phyloP scores from a whole-genome alignment of 2,113 vertebrate genomes.

The Cynocephalus volans region DNA sequence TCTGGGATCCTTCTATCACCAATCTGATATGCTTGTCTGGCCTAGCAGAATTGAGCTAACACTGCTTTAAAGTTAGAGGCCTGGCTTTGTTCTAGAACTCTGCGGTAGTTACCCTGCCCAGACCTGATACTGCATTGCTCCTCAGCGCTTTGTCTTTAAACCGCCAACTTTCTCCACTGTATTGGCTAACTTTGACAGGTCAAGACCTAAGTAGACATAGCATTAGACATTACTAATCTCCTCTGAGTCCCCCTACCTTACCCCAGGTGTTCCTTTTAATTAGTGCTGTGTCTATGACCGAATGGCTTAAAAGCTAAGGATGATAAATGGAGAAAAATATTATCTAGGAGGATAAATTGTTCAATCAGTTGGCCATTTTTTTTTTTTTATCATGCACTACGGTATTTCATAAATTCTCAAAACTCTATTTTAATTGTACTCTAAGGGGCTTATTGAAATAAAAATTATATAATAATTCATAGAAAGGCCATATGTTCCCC shows the following conservation, averaged over 20 bases:
- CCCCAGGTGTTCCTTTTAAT: not conserved
- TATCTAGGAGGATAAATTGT: not conserved
- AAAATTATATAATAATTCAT: constrained; percentile 53
- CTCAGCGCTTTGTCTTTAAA: constrained; percentile 40
- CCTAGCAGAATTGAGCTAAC: not conserved
- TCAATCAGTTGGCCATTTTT: not conserved
- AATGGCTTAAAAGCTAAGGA: not conserved
- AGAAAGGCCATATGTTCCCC: not conserved
- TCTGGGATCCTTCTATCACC: constrained; percentile 38
- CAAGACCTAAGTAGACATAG: not conserved
- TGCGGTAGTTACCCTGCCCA: constrained; percentile 51
- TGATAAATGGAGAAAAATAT: not conserved
- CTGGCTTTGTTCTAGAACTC: constrained; percentile 66
- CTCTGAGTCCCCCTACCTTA: not conserved
- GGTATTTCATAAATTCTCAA: constrained; percentile 56
- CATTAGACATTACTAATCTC: not conserved
- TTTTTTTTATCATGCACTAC: constrained; percentile 24
- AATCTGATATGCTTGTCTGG: constrained; percentile 38
- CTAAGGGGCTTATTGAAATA: constrained; percentile 58
- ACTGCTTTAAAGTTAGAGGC: constrained; percentile 31
- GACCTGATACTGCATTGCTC: not conserved
- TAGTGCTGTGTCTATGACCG: not conserved
- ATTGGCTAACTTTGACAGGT: not conserved
- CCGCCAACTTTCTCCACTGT: not conserved
- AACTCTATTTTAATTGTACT: constrained; percentile 37